These are phyloP conservation scores for Luehdorfia chinensis DNA, from an alignment of 1,140 invertebrate species.

Conservation along the genomic window DNA sequence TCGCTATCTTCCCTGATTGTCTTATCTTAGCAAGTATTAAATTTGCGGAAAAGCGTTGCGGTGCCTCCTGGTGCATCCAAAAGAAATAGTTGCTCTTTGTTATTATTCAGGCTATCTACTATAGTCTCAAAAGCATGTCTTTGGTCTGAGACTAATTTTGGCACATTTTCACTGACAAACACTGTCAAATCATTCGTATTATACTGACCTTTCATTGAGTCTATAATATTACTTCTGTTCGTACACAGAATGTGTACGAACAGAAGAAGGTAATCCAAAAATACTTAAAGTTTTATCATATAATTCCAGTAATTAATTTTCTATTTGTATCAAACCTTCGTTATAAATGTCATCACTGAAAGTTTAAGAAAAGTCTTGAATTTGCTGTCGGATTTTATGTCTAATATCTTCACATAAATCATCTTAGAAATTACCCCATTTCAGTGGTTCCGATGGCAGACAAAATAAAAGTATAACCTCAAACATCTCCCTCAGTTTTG, in stretches of 20 bases:
- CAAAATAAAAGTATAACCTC: slow-evolving; percentile 27
- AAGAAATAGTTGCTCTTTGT: not conserved
- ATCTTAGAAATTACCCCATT: slow-evolving; percentile 21
- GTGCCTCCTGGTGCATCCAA: slow-evolving; percentile 21
- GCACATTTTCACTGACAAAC: slow-evolving; percentile 13
- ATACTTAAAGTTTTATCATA: slow-evolving; percentile 23
- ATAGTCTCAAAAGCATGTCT: slow-evolving; percentile 24
- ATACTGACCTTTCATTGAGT: slow-evolving; percentile 24
- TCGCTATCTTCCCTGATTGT: slow-evolving; percentile 21
- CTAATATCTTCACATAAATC: slow-evolving; percentile 24
- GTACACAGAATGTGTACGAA: slow-evolving; percentile 13
- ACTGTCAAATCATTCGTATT: slow-evolving; percentile 14
- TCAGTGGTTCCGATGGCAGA: slow-evolving; percentile 23
- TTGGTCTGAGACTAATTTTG: slow-evolving; percentile 23
- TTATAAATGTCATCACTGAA: not conserved
- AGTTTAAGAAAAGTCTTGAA: too few relatives aligned
- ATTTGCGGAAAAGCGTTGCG: too few relatives aligned
- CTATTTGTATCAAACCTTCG: not conserved
- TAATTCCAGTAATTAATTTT: not conserved
- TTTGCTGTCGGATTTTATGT: slow-evolving; percentile 16
- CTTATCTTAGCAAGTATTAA: slow-evolving; percentile 9
- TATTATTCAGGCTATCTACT: slow-evolving; percentile 22
- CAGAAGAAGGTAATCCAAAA: slow-evolving; percentile 22
- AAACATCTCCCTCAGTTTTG: slow-evolving; percentile 23
- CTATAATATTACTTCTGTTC: slow-evolving; percentile 23